Evolutionary conservation across 2,113 vertebrate genomes (phyloP).

Genomic region (Grus americana): DNA sequence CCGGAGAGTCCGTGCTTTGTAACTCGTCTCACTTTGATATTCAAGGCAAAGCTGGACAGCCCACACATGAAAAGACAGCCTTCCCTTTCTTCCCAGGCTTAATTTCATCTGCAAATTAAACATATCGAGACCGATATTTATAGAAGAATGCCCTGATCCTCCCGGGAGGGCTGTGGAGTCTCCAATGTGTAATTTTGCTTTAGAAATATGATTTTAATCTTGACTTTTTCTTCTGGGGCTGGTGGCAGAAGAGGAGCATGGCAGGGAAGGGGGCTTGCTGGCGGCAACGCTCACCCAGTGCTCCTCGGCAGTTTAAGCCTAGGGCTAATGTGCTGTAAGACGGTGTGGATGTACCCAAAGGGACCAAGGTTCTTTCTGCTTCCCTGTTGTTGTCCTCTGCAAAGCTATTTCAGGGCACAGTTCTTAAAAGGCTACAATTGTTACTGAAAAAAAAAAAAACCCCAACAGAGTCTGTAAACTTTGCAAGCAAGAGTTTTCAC

Average conservation of each 20-base stretch:
- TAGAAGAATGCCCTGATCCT: slow-evolving; percentile 7
- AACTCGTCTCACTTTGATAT: slow-evolving; percentile 44
- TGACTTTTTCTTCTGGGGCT: not conserved
- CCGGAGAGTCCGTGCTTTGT: not conserved
- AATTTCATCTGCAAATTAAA: slow-evolving; percentile 69
- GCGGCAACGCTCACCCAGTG: accelerated
- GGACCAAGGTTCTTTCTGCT: not conserved
- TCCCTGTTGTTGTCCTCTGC: not conserved
- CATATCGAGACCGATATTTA: slow-evolving; percentile 21
- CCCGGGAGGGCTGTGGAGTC: not conserved
- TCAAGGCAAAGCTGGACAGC: slow-evolving; percentile 41
- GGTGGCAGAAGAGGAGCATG: not conserved
- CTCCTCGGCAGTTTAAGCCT: not conserved
- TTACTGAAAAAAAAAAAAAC: not conserved
- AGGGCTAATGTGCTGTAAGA: not conserved
- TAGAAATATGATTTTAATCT: slow-evolving; percentile 10
- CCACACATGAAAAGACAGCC: slow-evolving; percentile 53
- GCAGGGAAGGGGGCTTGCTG: not conserved
- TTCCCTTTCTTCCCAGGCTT: slow-evolving; percentile 56
- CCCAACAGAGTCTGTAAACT: accelerated
- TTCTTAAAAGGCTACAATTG: not conserved
- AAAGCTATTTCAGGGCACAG: not conserved
- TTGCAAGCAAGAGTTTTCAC: not conserved
- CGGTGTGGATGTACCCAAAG: accelerated
- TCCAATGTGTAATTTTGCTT: slow-evolving; percentile 43